Evolutionary conservation across 2,888 invertebrate species (phyloP).

Genomic region (Sinotaia quadrata): DNA sequence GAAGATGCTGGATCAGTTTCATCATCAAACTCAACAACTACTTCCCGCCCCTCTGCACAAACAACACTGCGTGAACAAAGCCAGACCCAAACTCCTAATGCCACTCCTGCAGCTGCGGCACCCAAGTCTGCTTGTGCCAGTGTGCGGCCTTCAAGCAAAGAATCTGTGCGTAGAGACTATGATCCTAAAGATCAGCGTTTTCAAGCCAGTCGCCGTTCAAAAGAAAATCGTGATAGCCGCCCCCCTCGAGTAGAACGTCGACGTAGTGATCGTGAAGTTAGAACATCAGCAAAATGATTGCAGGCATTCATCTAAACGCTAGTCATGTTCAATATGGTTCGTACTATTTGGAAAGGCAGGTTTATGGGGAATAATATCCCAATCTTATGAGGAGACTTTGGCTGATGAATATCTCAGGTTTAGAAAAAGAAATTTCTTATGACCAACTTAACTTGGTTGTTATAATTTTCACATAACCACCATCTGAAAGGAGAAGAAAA

Average conservation of each 20-base stretch:
- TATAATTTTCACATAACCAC: too few species aligned
- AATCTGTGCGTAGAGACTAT: slow-evolving; percentile 41
- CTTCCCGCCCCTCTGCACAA: slow-evolving; percentile 34
- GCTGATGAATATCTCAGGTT: too few species aligned
- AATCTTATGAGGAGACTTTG: too few species aligned
- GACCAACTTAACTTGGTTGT: too few species aligned
- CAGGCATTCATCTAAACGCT: too few species aligned
- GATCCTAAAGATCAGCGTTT: slow-evolving; percentile 52
- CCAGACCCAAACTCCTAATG: slow-evolving; percentile 48
- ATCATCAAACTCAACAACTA: slow-evolving; percentile 17
- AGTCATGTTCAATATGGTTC: too few species aligned
- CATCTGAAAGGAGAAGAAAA: too few species aligned
- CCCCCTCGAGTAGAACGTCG: slow-evolving; percentile 40
- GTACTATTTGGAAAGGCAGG: too few species aligned
- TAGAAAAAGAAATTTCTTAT: too few species aligned
- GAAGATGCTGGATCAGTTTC: slow-evolving; percentile 11
- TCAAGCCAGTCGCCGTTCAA: slow-evolving; percentile 92
- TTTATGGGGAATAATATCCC: too few species aligned
- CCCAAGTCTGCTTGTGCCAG: slow-evolving; percentile 29
- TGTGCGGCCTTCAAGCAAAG: slow-evolving; percentile 34
- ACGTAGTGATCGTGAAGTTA: slow-evolving; percentile 38
- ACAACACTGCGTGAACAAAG: slow-evolving; percentile 52
- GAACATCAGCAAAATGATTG: slow-evolving; percentile 30
- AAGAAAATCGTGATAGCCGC: slow-evolving; percentile 83
- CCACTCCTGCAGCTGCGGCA: slow-evolving; percentile 38